Conservation (phyloP, 23 tunicate species). For the Halocynthia roretzi region DNA sequence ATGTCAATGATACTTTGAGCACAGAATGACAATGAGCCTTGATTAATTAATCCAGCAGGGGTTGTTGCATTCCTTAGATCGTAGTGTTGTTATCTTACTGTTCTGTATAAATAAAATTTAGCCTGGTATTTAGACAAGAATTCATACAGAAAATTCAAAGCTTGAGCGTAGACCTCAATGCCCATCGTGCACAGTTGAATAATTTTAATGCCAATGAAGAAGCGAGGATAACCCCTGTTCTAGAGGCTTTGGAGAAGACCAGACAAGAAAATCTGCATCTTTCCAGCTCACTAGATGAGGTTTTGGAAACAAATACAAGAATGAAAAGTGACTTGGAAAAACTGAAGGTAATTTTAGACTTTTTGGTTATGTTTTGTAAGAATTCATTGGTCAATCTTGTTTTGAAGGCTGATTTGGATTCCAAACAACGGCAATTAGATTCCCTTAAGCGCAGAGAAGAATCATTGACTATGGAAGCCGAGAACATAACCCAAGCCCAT, state of each 20-base stretch:
- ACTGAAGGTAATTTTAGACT: conserved; percentile 15
- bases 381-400: neutral
- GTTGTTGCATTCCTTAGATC: no score
- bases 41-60: no score
- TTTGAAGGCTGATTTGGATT: conserved; percentile 42
- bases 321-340: conserved; percentile 63
- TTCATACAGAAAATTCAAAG: conserved; percentile 26
- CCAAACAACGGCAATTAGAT: conserved; percentile 40
- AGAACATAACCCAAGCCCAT: conserved; percentile 34
- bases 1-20: no score
- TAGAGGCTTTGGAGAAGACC: conserved; percentile 78
- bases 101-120: no score
- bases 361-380: neutral
- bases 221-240: conserved; percentile 62
- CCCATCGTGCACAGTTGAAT: conserved; percentile 24
- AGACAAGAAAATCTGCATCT: conserved; percentile 58
- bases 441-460: conserved; percentile 47
- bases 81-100: no score
- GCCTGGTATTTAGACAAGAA: conserved; percentile 12
- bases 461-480: conserved; percentile 32
- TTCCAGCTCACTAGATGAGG: conserved; percentile 63
- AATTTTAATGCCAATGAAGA: conserved; percentile 58
- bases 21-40: no score
- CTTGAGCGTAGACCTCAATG: conserved; percentile 17
- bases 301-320: conserved; percentile 36